Conservation (phyloP, 2,113 vertebrate species). For the Oceanodroma tethys region DNA sequence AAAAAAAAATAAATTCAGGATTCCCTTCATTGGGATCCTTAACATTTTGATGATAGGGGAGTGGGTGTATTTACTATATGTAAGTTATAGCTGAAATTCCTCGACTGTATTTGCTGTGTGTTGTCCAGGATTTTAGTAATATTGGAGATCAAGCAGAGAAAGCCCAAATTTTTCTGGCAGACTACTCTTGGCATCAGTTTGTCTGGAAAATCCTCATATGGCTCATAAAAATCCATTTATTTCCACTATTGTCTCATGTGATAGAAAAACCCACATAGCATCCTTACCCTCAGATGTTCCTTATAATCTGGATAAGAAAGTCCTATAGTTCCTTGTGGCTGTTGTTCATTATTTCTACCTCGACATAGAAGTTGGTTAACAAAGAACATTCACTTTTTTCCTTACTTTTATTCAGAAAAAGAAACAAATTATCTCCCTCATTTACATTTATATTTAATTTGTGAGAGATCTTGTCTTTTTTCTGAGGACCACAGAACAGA, state of each 20-base stretch:
- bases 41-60: background rate
- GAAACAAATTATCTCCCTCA: background rate
- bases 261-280: background rate
- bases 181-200: constrained; percentile 19
- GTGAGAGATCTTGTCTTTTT: background rate
- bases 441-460: constrained; percentile 15
- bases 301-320: background rate
- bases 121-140: constrained; percentile 26
- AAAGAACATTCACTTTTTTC: background rate
- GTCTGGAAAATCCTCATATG: constrained; percentile 37
- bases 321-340: background rate
- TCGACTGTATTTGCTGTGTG: background rate
- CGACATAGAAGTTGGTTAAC: background rate
- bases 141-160: constrained; percentile 8
- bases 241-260: background rate
- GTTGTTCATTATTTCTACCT: background rate
- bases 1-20: background rate
- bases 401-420: background rate
- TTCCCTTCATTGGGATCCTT: background rate
- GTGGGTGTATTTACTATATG: background rate
- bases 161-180: constrained; percentile 30
- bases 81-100: background rate
- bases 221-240: constrained; percentile 39
- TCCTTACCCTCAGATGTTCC: background rate
- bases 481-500: background rate